Conservation (phyloP, 2,113 vertebrate species). For the Elgaria multicarinata region DNA sequence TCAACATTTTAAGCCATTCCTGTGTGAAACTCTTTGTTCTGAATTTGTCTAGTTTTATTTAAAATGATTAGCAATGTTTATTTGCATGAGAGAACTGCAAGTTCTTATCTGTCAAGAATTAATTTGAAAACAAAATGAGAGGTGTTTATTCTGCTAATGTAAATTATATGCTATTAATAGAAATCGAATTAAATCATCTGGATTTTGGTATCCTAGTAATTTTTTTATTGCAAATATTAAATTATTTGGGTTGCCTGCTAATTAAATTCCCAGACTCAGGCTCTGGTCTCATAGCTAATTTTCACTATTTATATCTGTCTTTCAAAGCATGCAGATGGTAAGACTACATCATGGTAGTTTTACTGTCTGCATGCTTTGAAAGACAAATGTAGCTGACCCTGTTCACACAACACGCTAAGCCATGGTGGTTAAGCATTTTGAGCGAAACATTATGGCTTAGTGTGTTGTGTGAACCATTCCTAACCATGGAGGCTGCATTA, state of each 20-base stretch:
- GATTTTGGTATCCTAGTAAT: background rate
- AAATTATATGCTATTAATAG: background rate
- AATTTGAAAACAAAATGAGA: background rate
- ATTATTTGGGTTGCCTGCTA: background rate
- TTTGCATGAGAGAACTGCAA: background rate
- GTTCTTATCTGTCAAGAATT: background rate
- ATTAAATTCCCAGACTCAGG: background rate
- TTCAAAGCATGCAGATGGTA: background rate
- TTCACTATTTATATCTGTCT: background rate
- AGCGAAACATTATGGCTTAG: too few relatives aligned
- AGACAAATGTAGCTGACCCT: too few relatives aligned
- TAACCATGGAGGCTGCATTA: too few relatives aligned
- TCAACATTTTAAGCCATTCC: background rate
- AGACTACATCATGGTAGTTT: background rate
- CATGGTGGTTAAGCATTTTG: too few relatives aligned
- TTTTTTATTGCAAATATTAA: background rate
- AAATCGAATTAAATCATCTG: background rate
- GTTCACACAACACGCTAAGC: too few relatives aligned
- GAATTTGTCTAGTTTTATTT: background rate
- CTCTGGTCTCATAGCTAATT: background rate
- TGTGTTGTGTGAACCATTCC: too few relatives aligned
- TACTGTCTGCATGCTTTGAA: too few relatives aligned
- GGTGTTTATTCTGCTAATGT: background rate
- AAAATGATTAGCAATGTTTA: background rate
- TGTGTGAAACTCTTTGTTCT: background rate